phyloP scores from a whole-genome alignment of 2,797 vertebrate genomes.

The Arrhamphus sclerolepis region DNA sequence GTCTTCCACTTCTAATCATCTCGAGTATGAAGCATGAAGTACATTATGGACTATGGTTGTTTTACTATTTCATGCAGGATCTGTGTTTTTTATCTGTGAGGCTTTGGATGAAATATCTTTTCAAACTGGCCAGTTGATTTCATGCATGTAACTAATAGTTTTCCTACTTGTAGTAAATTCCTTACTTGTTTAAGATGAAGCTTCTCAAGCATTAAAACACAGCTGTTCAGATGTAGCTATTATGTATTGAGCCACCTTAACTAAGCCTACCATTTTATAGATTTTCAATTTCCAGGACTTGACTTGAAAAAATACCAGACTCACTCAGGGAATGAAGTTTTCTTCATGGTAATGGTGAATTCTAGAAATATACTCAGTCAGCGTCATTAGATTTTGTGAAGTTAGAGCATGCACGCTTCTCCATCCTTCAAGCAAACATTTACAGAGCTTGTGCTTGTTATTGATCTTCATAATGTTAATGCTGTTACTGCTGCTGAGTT shows the following conservation, averaged over 20 bases:
- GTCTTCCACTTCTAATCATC: not conserved
- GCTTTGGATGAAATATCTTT: too few species aligned
- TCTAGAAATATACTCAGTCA: slow-evolving; percentile 38
- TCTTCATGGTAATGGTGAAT: slow-evolving; percentile 23
- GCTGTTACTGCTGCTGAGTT: slow-evolving; percentile 45
- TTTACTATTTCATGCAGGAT: not conserved
- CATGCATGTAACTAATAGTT: not conserved
- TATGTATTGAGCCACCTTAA: slow-evolving; percentile 30
- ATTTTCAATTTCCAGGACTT: slow-evolving; percentile 61
- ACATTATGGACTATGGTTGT: not conserved
- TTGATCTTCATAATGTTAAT: slow-evolving; percentile 65
- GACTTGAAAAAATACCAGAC: slow-evolving; percentile 34
- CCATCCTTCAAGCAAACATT: slow-evolving; percentile 49
- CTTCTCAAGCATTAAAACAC: slow-evolving; percentile 37
- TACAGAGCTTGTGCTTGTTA: slow-evolving; percentile 45
- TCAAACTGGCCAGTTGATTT: slow-evolving; percentile 3
- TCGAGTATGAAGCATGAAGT: too few species aligned
- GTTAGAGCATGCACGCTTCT: slow-evolving; percentile 33
- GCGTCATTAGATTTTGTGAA: slow-evolving; percentile 57
- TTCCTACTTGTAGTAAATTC: slow-evolving; percentile 22
- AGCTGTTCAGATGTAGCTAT: slow-evolving; percentile 26
- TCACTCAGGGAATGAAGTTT: slow-evolving; percentile 21
- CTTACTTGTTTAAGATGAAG: slow-evolving; percentile 26
- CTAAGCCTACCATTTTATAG: slow-evolving; percentile 53
- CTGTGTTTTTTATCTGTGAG: not conserved